Evolutionary conservation across 2,113 vertebrate genomes (phyloP).

Genomic region (Eublepharis macularius): DNA sequence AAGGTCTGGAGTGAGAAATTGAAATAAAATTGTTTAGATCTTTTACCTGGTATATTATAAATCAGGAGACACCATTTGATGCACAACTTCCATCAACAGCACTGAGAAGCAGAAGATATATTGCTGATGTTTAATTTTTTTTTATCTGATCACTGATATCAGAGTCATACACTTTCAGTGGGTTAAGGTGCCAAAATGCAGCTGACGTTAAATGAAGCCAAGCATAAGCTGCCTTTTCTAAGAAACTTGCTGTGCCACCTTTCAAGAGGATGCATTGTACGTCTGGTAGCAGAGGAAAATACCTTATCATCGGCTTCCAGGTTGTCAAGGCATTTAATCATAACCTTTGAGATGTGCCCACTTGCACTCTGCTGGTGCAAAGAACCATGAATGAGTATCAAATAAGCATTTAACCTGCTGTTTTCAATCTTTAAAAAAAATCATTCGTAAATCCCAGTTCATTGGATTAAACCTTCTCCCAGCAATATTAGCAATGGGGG

Average conservation of each 20-base stretch:
- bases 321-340: slow-evolving; percentile 56
- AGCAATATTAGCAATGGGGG: slow-evolving; percentile 25
- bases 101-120: neutral
- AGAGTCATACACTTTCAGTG: neutral
- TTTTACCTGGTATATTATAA: neutral
- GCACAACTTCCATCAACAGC: neutral
- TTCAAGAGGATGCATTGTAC: slow-evolving; percentile 47
- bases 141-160: neutral
- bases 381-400: slow-evolving; percentile 43
- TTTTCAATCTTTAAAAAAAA: slow-evolving; percentile 11
- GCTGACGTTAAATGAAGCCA: slow-evolving; percentile 1
- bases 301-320: slow-evolving; percentile 59
- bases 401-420: slow-evolving; percentile 33
- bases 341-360: slow-evolving; percentile 45
- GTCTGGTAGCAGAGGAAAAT: slow-evolving; percentile 50
- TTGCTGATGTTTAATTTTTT: neutral
- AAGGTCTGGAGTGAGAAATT: neutral
- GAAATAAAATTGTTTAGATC: neutral
- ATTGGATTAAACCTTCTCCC: slow-evolving; percentile 28
- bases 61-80: neutral
- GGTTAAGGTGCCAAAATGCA: slow-evolving; percentile 1
- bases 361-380: slow-evolving; percentile 40
- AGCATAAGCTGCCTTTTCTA: slow-evolving; percentile 5
- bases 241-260: slow-evolving; percentile 42
- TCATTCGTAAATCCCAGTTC: slow-evolving; percentile 37